phyloP scores from a whole-genome alignment of 2,113 vertebrate genomes.

The Microcebus lehilahytsara region DNA sequence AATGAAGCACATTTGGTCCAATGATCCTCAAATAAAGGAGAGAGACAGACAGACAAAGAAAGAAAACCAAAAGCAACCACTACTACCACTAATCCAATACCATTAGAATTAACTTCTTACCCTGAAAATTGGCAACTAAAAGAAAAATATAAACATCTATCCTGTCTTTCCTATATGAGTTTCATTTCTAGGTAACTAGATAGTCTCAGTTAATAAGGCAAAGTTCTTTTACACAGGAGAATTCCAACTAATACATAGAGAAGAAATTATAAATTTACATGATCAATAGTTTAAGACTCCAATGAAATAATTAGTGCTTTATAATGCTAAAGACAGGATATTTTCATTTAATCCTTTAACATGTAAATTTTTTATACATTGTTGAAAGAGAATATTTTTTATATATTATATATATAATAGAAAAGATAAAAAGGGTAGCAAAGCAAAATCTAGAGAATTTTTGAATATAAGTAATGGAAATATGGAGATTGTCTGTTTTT shows the following conservation, averaged over 20 bases:
- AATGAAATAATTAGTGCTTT: conserved; percentile 44
- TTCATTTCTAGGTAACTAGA: not conserved
- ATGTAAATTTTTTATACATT: not conserved
- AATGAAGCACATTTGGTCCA: not conserved
- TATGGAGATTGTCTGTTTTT: not conserved
- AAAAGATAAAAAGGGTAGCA: not conserved
- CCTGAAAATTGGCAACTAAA: conserved; percentile 15
- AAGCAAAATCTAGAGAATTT: not conserved
- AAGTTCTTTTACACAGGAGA: conserved; percentile 29
- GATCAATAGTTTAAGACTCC: not conserved
- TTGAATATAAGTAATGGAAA: not conserved
- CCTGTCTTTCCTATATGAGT: not conserved
- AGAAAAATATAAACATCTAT: not conserved
- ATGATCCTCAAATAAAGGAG: not conserved
- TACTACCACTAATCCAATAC: not conserved
- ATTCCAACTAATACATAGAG: not conserved
- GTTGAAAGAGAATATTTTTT: not conserved
- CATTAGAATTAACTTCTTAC: not conserved
- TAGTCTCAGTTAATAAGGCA: not conserved
- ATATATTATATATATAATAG: not conserved
- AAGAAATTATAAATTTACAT: conserved; percentile 24
- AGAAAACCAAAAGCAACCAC: not conserved
- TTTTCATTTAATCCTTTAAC: conserved; percentile 38
- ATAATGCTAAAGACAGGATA: conserved; percentile 4
- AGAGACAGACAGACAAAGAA: not conserved